Percentiles rank a stretch among this genome's conserved stretches.
These are phyloP conservation scores for Syrmaticus mikado DNA, from an alignment of 2,113 vertebrate species.

Conservation along the genomic window DNA sequence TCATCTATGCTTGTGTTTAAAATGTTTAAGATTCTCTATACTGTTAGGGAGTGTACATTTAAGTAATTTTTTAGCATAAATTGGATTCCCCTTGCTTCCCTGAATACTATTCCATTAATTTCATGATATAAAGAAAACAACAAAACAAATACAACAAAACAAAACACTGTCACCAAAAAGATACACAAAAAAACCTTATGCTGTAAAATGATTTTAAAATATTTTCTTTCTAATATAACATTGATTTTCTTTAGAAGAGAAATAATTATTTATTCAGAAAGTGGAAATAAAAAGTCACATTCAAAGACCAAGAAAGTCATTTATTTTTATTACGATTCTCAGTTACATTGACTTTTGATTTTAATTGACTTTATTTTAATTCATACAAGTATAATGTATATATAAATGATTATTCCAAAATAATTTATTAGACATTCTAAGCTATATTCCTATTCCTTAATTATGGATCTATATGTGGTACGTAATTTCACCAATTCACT, in stretches of 20 bases:
- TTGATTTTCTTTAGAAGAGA: neutral
- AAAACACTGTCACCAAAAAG: fast-evolving
- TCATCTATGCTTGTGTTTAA: neutral
- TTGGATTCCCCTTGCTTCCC: neutral
- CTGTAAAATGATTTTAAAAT: neutral
- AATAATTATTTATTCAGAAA: neutral
- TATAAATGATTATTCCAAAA: neutral
- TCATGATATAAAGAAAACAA: neutral
- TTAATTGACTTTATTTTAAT: neutral
- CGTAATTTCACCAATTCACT: neutral
- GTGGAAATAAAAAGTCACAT: neutral
- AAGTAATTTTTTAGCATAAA: neutral
- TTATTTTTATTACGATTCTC: neutral
- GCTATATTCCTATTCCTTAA: neutral
- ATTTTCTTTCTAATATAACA: neutral
- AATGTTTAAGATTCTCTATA: neutral
- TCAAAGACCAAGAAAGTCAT: neutral
- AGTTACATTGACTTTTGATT: neutral
- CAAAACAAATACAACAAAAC: neutral
- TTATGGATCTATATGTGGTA: neutral
- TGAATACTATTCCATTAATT: neutral
- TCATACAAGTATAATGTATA: neutral
- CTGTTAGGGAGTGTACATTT: neutral
- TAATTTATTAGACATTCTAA: neutral
- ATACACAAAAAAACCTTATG: neutral